A percentile compares a stretch with the other conserved stretches of the same genome.
phyloP scores from a whole-genome alignment of 2,797 vertebrate species.

The Pogoniulus pusillus region DNA sequence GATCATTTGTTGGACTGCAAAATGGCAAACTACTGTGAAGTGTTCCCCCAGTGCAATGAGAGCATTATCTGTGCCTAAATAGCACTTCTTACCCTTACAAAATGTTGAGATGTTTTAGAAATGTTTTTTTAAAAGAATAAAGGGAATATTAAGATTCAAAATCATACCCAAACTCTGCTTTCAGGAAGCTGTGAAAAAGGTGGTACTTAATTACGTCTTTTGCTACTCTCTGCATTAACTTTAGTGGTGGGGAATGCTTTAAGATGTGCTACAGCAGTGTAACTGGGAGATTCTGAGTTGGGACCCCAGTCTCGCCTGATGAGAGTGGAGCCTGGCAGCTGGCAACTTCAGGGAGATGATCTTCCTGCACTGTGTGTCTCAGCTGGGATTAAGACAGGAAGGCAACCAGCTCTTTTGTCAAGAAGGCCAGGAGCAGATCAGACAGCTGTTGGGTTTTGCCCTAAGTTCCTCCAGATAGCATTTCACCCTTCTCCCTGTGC shows the following conservation, averaged over 20 bases:
- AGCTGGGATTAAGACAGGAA: fast-evolving
- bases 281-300: neutral
- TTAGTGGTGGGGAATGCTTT: fast-evolving
- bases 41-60: neutral
- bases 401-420: too few species aligned
- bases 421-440: fast-evolving
- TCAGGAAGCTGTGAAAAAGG: neutral
- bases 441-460: fast-evolving
- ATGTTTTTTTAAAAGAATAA: slow-evolving; percentile 24
- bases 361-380: fast-evolving
- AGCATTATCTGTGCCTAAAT: neutral
- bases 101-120: neutral
- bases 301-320: neutral
- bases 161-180: neutral
- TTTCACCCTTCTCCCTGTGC: fast-evolving
- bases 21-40: neutral
- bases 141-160: slow-evolving; percentile 17
- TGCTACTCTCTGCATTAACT: neutral
- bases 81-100: neutral
- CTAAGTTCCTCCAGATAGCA: fast-evolving
- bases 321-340: neutral
- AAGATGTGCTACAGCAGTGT: neutral
- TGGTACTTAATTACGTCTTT: neutral
- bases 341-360: fast-evolving
- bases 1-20: neutral